A percentile compares a stretch with the other conserved stretches of the same genome.
Evolutionary conservation across 2,888 invertebrate genomes (phyloP).

Genomic region (Coenonympha arcania): DNA sequence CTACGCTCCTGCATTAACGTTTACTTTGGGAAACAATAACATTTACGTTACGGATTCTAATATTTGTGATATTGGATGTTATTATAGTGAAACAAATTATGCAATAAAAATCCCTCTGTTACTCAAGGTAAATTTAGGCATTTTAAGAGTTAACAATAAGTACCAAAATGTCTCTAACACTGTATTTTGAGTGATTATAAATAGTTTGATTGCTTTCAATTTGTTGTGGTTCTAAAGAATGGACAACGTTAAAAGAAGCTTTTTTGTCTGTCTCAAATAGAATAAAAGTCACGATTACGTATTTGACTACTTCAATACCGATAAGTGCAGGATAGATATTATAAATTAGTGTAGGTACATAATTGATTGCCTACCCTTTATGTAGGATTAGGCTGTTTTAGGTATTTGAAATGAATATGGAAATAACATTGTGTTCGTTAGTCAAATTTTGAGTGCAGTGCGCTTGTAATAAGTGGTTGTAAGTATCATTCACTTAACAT

Average conservation of each 20-base stretch:
- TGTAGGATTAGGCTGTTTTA: no score
- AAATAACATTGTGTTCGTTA: no score
- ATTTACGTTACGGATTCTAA: slow-evolving; percentile 55
- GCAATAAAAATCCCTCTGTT: background rate
- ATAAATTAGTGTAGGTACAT: no score
- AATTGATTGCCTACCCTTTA: no score
- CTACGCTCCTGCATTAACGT: slow-evolving; percentile 63
- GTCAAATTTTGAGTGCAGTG: no score
- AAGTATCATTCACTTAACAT: no score
- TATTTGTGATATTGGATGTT: slow-evolving; percentile 23
- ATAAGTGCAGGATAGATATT: background rate
- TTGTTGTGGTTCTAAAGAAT: background rate
- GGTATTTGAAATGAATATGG: no score
- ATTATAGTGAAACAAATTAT: slow-evolving; percentile 2
- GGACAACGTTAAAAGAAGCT: background rate
- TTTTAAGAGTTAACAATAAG: background rate
- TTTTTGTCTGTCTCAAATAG: slow-evolving; percentile 2
- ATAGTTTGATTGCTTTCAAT: background rate
- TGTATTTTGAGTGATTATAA: background rate
- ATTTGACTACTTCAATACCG: no score
- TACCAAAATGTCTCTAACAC: background rate
- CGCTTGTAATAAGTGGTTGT: no score
- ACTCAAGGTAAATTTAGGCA: background rate
- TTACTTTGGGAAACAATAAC: slow-evolving; percentile 65
- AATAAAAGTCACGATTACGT: background rate